These are phyloP conservation scores for Aphaenogaster rudis DNA, from an alignment of 1,140 invertebrate species.

Conservation along the genomic window DNA sequence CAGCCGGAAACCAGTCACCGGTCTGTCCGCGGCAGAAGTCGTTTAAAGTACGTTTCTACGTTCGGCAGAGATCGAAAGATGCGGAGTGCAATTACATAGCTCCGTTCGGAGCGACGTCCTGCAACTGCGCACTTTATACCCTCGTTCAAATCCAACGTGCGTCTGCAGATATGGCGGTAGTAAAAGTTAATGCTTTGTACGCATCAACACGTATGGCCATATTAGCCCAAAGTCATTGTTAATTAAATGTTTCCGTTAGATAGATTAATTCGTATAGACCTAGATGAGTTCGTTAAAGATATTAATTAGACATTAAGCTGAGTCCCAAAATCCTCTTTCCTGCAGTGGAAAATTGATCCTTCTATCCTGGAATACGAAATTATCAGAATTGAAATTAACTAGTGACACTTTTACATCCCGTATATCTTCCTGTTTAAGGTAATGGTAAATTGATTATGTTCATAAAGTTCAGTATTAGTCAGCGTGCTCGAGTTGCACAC, in stretches of 20 bases:
- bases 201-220: neutral
- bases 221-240: neutral
- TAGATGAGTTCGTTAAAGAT: neutral
- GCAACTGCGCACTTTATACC: constrained; percentile 26
- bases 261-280: neutral
- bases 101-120: neutral
- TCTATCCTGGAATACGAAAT: neutral
- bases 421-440: neutral
- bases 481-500: neutral
- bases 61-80: constrained; percentile 53
- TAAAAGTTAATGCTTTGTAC: constrained; percentile 36
- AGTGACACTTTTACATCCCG: neutral
- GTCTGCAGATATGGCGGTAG: neutral
- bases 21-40: constrained; percentile 69
- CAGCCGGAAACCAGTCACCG: constrained; percentile 72
- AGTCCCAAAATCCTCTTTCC: neutral
- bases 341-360: neutral
- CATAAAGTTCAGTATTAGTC: neutral
- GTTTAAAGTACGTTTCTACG: constrained; percentile 62
- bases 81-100: constrained; percentile 38
- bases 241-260: neutral
- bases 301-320: neutral
- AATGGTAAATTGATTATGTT: neutral
- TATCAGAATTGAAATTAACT: neutral
- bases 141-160: neutral